Base-by-base conservation (phyloP, 1,140 invertebrate genomes). In the Hetaerina americana region DNA sequence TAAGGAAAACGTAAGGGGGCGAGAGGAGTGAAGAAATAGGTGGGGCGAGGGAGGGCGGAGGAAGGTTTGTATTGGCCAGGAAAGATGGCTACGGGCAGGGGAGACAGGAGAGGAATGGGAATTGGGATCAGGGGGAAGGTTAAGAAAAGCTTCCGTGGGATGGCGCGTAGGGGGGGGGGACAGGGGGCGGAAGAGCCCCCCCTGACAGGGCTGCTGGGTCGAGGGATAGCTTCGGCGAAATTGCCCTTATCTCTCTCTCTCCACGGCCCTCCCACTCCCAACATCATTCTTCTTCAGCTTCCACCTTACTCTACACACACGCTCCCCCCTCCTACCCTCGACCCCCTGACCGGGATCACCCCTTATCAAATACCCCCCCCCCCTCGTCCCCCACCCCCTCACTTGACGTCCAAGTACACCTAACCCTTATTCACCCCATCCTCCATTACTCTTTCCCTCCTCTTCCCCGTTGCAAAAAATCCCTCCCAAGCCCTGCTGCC, bases 11-110 rank as follows among this genome's bases (percentile, higher is more conserved):
- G n/a, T n/a, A n/a, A n/a, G 75, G 76, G 76, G 70, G 74, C 71
- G 74, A 74, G 72, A 75, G 72, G 74, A 74, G 74, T 15, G 1
- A 25, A 5, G 77, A 77, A 75, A 78, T 79, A 76, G 78, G 77
- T 75, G 71, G 68, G 69, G 69, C 72, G 72, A 74, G n/a, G n/a
- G n/a, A n/a, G n/a, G n/a, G n/a, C n/a, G n/a, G n/a, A n/a, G n/a
- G n/a, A n/a, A n/a, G n/a, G n/a, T n/a, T n/a, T n/a, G n/a, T n/a
- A n/a, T n/a, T n/a, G n/a, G n/a, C n/a, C n/a, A n/a, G n/a, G 26
- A 70, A 73, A 74, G 76, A 77, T 74, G 75, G 74, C 73, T 75
- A 77, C 76, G 70, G 74, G 71, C 74, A 74, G 72, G 75, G 72
- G 74, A 74, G 74, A 26, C 1, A 25, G 5, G 77, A 77, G 75